Conservation (phyloP, 1,140 invertebrate genomes). For the Lineus longissimus region DNA sequence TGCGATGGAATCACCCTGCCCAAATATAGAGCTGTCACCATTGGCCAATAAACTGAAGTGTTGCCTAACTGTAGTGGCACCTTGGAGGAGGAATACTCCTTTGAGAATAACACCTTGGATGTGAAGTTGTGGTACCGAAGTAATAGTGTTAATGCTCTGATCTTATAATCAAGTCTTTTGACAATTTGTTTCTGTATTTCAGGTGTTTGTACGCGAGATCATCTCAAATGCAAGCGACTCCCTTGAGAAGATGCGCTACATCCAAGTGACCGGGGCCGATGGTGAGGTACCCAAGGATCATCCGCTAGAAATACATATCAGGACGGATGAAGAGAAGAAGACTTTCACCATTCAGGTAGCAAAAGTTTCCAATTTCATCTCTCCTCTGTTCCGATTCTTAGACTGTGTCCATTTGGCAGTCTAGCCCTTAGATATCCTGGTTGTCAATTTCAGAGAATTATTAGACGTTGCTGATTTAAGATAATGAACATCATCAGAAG, state of each 20-base stretch:
- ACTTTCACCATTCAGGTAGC: constrained; percentile 79
- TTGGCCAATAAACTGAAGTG: too few relatives aligned
- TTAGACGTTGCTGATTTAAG: constrained; percentile 25
- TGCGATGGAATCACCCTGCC: too few relatives aligned
- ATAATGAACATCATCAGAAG: constrained; percentile 15
- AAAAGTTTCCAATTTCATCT: neutral
- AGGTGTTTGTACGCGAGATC: constrained; percentile 92
- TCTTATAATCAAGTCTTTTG: too few relatives aligned
- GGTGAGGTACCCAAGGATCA: constrained; percentile 37
- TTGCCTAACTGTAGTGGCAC: too few relatives aligned
- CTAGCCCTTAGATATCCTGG: neutral
- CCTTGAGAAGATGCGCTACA: constrained; percentile 76
- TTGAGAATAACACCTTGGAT: too few relatives aligned
- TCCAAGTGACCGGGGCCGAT: constrained; percentile 60
- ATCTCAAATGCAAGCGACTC: constrained; percentile 97
- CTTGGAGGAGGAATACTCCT: too few relatives aligned
- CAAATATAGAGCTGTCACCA: too few relatives aligned
- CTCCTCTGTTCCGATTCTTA: too few relatives aligned
- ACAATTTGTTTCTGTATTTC: constrained; percentile 13
- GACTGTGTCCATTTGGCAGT: too few relatives aligned
- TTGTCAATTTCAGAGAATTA: constrained; percentile 11
- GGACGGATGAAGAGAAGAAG: constrained; percentile 80
- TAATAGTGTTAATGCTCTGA: too few relatives aligned
- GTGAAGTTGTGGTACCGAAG: too few relatives aligned
- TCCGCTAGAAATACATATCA: constrained; percentile 80